Base-by-base conservation (phyloP, 2,113 vertebrate genomes). In the Hippocampus barbouri region DNA sequence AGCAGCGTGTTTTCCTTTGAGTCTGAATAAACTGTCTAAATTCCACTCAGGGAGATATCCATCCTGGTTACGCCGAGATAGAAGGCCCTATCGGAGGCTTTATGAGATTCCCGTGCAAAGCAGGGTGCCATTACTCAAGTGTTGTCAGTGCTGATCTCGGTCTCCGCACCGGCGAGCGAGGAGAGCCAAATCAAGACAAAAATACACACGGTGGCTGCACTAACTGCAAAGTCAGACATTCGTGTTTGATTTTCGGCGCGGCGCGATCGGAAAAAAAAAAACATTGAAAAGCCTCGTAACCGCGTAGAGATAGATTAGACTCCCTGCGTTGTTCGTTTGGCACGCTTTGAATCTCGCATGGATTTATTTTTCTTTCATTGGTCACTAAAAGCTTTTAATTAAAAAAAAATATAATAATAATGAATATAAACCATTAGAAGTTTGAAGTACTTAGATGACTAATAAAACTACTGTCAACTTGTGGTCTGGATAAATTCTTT, bases 31-130 rank as follows among this genome's bases (percentile, higher is more conserved):
- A 75, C 69, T 66, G 70, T 75, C 57, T 70, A 63, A 73, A 73
- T 73, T 75, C 65, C 56, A 15, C n/a, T 25, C 14, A 23, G 80
- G 67, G 57, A 68, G 66, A 75, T 60, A 74, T 75, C 66, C 69
- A 78, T 78, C 70, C 80, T 75, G n/a, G 66, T 78, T 82, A 70
- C 23, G 57, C 70, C 30, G 64, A 73, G 76, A 82, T 57, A 70
- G 63, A 41, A 70, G 73, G 38, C 69, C 66, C 76, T 57, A 63
- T 60, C 61, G 73, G 69, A 72, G 63, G 60, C 76, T 75, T 78
- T 75, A 78, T 82, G 80, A 78, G 76, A 70, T 78, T 78, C 76
- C 73, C 72, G 69, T 78, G 73, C 73, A 73, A 27, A 73, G 69
- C 67, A 61, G 63, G 65, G 40, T 9, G 69, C 61, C 79, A 81